Conservation (phyloP, 2,797 vertebrate genomes). For the Syndactyla subalaris region DNA sequence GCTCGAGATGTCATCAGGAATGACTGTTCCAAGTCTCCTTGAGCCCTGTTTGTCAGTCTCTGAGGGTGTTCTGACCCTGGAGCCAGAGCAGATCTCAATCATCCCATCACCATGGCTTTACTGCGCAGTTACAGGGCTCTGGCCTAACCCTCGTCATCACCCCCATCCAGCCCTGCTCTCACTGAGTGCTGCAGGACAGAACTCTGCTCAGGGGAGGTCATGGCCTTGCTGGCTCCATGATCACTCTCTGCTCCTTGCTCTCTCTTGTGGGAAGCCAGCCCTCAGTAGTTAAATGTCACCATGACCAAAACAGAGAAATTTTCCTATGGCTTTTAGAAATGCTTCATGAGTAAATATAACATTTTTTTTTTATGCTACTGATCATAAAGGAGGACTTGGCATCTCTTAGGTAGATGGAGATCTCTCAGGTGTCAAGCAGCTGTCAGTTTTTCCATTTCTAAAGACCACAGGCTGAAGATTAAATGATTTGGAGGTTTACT, state of each 20-base stretch:
- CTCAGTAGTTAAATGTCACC: not conserved
- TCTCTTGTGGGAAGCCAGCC: not conserved
- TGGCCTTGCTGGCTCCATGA: not conserved
- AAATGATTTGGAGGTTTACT: not conserved
- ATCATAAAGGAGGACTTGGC: not conserved
- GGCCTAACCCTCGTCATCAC: rapidly evolving
- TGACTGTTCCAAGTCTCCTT: not conserved
- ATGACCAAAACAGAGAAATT: not conserved
- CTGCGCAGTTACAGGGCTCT: rapidly evolving
- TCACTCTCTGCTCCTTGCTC: not conserved
- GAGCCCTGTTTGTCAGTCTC: rapidly evolving
- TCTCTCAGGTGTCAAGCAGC: not conserved
- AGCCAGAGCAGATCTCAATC: not conserved
- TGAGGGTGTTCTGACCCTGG: not conserved
- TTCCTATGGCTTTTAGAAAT: not conserved
- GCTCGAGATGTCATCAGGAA: not conserved
- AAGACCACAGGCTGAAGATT: not conserved
- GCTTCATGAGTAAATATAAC: not conserved
- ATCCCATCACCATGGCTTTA: not conserved
- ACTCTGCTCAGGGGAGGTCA: not conserved
- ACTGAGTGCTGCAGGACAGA: not conserved
- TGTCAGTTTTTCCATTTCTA: not conserved
- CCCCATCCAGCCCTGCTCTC: not conserved
- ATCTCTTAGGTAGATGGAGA: not conserved
- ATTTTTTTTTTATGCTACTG: not conserved